Percentiles rank a stretch among this genome's conserved stretches.
These are phyloP conservation scores for Melanargia galathea DNA, from an alignment of 2,888 invertebrate species.

Conservation along the genomic window DNA sequence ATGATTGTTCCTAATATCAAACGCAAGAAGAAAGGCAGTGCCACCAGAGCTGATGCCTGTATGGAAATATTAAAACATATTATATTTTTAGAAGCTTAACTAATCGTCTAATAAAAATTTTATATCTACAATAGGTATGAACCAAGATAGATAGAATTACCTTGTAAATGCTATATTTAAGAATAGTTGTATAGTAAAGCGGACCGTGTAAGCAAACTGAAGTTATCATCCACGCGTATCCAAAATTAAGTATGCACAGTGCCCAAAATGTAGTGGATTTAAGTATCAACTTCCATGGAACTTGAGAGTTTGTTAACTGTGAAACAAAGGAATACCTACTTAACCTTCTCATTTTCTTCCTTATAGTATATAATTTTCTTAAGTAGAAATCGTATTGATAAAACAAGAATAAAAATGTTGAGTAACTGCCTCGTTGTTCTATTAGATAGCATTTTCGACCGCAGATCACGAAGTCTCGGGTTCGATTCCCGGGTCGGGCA, in stretches of 20 bases:
- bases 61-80: conserved; percentile 34
- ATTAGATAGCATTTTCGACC: no score
- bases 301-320: conserved; percentile 65
- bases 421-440: no score
- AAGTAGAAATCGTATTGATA: no score
- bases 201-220: conserved; percentile 69
- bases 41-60: conserved; percentile 69
- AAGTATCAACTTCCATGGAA: conserved; percentile 68
- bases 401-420: no score
- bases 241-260: conserved; percentile 69
- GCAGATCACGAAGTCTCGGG: no score
- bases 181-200: conserved; percentile 62
- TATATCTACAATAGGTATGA: no score
- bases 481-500: no score
- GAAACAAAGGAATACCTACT: conserved; percentile 18
- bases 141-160: no score
- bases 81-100: no score
- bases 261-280: conserved; percentile 71
- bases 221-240: conserved; percentile 76
- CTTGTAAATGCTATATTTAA: conserved; percentile 60
- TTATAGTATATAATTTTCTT: no score
- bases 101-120: no score
- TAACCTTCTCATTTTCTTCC: no score
- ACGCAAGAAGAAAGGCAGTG: conserved; percentile 69
- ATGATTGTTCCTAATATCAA: conserved; percentile 67